These are phyloP conservation scores for Mormyrus lacerda DNA, from an alignment of 2,113 vertebrate genomes.

Conservation along the genomic window DNA sequence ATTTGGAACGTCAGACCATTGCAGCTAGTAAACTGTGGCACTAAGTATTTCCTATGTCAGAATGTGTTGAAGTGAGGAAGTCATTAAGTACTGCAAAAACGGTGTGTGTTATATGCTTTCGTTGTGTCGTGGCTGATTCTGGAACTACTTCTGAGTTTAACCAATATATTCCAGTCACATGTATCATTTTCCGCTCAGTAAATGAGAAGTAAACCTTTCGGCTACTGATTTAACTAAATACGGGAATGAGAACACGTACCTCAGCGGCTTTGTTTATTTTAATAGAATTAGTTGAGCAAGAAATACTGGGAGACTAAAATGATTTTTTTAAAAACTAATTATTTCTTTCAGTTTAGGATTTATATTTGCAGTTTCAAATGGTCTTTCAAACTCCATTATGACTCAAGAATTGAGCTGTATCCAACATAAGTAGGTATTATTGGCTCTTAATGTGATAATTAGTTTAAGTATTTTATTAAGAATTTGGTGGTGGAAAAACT, in stretches of 20 bases:
- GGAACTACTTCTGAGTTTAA: background rate
- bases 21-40: background rate
- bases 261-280: background rate
- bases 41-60: background rate
- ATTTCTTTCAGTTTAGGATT: background rate
- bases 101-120: background rate
- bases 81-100: background rate
- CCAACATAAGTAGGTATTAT: background rate
- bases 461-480: background rate
- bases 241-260: background rate
- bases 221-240: background rate
- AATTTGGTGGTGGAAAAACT: background rate
- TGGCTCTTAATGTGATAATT: background rate
- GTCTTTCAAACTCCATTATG: background rate
- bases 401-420: background rate
- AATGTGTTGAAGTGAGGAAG: background rate
- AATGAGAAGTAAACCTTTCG: background rate
- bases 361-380: background rate
- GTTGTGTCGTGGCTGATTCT: background rate
- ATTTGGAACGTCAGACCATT: background rate
- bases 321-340: background rate
- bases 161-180: background rate
- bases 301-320: background rate
- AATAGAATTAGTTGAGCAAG: background rate
- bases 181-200: background rate